phyloP scores from a whole-genome alignment of 2,113 vertebrate genomes.

The Platichthys stellatus region DNA sequence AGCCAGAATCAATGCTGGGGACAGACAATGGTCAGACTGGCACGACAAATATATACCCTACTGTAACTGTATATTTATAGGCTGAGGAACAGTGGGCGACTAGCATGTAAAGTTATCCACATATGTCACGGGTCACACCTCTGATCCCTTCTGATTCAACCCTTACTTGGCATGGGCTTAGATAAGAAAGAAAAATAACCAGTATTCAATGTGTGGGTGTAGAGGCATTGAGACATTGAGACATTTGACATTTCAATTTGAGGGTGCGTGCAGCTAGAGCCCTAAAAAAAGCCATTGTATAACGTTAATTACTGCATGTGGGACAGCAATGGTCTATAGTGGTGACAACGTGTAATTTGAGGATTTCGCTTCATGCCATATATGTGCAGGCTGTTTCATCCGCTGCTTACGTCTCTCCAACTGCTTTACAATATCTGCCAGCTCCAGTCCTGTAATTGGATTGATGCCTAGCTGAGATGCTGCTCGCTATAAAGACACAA shows the following conservation, averaged over 20 bases:
- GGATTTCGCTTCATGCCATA: slow-evolving; percentile 56
- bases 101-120: neutral
- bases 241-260: slow-evolving; percentile 77
- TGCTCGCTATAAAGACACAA: slow-evolving; percentile 28
- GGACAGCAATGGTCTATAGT: slow-evolving; percentile 41
- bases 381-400: slow-evolving; percentile 58
- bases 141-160: slow-evolving; percentile 18
- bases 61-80: slow-evolving; percentile 27
- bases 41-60: neutral
- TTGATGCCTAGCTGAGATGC: slow-evolving; percentile 57
- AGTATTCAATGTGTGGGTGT: slow-evolving; percentile 42
- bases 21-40: slow-evolving; percentile 1
- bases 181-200: slow-evolving; percentile 15
- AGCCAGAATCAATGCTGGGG: slow-evolving; percentile 30
- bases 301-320: slow-evolving; percentile 65
- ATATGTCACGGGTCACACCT: slow-evolving; percentile 5
- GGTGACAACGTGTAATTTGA: slow-evolving; percentile 78
- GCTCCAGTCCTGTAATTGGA: slow-evolving; percentile 55
- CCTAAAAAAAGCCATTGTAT: slow-evolving; percentile 40
- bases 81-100: slow-evolving; percentile 1
- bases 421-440: slow-evolving; percentile 59
- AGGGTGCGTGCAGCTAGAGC: slow-evolving; percentile 36
- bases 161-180: neutral
- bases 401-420: slow-evolving; percentile 55
- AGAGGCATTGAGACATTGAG: slow-evolving; percentile 65